Percentiles rank a stretch among this genome's conserved stretches.
Conservation (phyloP, 2,797 vertebrate species). For the Crocidura indochinensis region DNA sequence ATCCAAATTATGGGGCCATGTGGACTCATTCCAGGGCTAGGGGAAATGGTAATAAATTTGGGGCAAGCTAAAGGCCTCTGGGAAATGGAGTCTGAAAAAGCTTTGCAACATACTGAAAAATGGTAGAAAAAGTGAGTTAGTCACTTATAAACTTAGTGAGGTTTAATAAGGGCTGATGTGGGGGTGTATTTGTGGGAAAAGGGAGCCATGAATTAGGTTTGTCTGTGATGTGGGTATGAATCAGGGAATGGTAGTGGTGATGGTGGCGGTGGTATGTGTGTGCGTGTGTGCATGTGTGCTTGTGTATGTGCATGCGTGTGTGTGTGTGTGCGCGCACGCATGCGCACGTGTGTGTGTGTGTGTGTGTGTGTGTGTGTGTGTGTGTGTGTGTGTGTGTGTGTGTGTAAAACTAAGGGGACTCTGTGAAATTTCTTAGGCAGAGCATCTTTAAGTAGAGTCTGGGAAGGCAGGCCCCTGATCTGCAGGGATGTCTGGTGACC, state of each 20-base stretch:
- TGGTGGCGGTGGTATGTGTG: background rate
- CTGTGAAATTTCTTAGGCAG: background rate
- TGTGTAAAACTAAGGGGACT: background rate
- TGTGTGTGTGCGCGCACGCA: too few species aligned
- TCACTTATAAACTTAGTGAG: background rate
- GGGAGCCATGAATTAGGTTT: background rate
- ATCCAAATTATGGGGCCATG: background rate
- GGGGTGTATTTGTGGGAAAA: background rate
- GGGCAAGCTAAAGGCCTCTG: background rate
- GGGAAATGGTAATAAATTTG: background rate
- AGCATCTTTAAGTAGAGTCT: background rate
- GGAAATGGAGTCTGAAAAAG: background rate
- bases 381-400: background rate
- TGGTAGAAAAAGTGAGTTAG: background rate
- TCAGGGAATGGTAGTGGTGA: background rate
- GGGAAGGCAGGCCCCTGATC: background rate
- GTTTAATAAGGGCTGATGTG: background rate
- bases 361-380: background rate
- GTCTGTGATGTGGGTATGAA: background rate
- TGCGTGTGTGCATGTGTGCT: background rate
- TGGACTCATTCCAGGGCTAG: background rate
- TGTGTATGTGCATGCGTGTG: background rate
- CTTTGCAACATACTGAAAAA: conserved; percentile 1
- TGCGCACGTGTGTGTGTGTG: background rate
- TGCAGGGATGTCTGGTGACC: background rate